Evolutionary conservation across 1,140 invertebrate genomes (phyloP), one percentile per base, ranked within the genome.

Genomic region (Spodoptera litura): DNA sequence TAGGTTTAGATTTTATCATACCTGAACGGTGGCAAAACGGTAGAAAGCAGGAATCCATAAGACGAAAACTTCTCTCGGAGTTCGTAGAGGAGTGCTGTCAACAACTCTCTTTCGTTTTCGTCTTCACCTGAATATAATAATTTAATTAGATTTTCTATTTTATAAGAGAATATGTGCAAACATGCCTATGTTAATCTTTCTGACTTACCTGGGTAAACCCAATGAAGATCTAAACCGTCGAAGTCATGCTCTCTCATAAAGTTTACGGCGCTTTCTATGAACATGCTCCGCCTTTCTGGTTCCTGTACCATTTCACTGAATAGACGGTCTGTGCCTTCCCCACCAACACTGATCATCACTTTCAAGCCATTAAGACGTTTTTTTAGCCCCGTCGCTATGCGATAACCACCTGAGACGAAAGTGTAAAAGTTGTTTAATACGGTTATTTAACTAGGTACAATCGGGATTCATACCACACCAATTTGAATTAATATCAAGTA

Each of bases 211-310:
- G 96, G 96, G 87, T 96, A 96, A 58, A 96, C 93, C 96, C 96
- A 96, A 81, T 96, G 95, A 12, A 96, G 85, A 85, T 96, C 96
- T 8, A 96, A 87, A 0, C 96, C 96, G 83, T 96, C 96, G 79
- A 96, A 96, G 72, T 95, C 93, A 79, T 96, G 95, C 64, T 95
- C 91, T 80, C 94, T 92, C 52, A 96, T 83, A 78, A 96, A 95
- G 77, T 83, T 89, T 6, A 96, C 89, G n/a, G 96, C 95, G 51
- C 96, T 96, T 13, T 95, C 91, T 11, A 97, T 95, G 83, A 97
- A 97, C 31, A 89, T 88, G 44, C 91, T 89, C 52, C 95, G 85
- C 51, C 91, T 89, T 11, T 85, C 86, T 2, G 94, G 89, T 72
- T 91, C 93, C 68, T 94, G 92, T 1, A 95, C 94, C 90, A 96